A percentile compares a stretch with the other conserved stretches of the same genome.
phyloP scores from a whole-genome alignment of 1,140 invertebrate species.

The Coptotermes formosanus region DNA sequence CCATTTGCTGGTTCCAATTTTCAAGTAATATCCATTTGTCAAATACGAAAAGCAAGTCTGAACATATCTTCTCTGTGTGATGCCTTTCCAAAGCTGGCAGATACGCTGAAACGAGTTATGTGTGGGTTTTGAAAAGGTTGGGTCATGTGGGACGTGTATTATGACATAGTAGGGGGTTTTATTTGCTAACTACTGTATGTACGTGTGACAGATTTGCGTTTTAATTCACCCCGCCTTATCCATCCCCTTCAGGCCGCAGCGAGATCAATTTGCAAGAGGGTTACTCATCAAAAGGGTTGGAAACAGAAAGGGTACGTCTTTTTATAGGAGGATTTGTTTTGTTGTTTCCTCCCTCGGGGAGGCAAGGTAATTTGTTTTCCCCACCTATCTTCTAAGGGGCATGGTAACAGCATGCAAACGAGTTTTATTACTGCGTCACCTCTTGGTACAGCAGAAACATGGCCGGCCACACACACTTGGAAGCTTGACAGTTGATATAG shows the following conservation, averaged over 20 bases:
- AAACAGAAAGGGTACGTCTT: background rate
- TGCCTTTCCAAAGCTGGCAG: no score
- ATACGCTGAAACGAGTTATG: no score
- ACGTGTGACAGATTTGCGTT: background rate
- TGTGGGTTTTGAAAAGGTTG: background rate
- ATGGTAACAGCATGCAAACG: background rate
- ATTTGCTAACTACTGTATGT: background rate
- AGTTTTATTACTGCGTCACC: background rate
- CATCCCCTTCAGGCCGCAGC: background rate
- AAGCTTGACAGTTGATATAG: no score
- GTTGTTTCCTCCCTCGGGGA: background rate
- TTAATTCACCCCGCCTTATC: background rate
- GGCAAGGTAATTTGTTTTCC: background rate
- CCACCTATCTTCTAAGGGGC: no score
- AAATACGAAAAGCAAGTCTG: no score
- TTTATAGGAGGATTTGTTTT: conserved; percentile 4
- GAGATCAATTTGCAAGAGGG: conserved; percentile 17
- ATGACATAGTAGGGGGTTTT: background rate
- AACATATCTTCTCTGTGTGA: no score
- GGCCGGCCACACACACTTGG: no score
- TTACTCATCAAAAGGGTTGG: background rate
- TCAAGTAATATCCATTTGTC: no score
- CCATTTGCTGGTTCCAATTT: no score
- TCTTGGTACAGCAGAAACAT: no score
- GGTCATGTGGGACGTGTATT: background rate